Evolutionary conservation across 1,140 invertebrate species (phyloP), one percentile per base, ranked within the genome.

Genomic region (Pseudomyrmex cubaensis): DNA sequence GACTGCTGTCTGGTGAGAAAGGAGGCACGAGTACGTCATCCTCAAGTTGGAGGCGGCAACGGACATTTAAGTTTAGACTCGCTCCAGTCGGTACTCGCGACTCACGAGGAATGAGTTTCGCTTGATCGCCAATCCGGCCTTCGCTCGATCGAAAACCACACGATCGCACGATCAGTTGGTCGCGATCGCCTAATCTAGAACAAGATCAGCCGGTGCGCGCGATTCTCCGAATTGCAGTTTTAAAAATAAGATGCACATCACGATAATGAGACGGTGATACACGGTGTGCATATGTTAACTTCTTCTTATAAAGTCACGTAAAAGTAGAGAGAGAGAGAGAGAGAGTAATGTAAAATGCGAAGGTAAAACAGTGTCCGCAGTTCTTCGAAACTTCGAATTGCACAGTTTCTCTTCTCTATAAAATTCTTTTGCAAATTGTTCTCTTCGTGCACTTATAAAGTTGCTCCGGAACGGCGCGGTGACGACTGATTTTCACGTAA

Each of bases 41-140:
- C 91, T 92, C 92, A 93, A 92, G 93, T 93, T 93, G 91, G 90
- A 92, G 90, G 90, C 89, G 90, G 90, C 85, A 35, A 35, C 35
- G 35, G 91, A 87, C 90, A 92, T 87, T 92, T 90, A 91, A 92
- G 91, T 92, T 90, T 89, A 91, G 91, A 91, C 92, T 35, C 35
- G 35, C 35, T 90, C 92, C 91, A 93, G 93, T 94, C 92, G 90
- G 89, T 90, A 90, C 83, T 91, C 91, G 93, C 89, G 90, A 92
- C 91, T 92, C 91, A 91, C 86, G 90, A 86, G 86, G 75, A 73
- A 82, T 72, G 72, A 83, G 86, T 82, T 83, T 59, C 15, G 48
- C 56, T 72, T 59, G 80, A 48, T 82, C 35, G 7, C 10, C 54
- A 15, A 35, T 35, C 35, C 12, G 35, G 35, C 35, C 35, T 35